These are phyloP conservation scores for Brachionus asplanchnoidis DNA, from an alignment of 1,140 invertebrate genomes.

Conservation along the genomic window DNA sequence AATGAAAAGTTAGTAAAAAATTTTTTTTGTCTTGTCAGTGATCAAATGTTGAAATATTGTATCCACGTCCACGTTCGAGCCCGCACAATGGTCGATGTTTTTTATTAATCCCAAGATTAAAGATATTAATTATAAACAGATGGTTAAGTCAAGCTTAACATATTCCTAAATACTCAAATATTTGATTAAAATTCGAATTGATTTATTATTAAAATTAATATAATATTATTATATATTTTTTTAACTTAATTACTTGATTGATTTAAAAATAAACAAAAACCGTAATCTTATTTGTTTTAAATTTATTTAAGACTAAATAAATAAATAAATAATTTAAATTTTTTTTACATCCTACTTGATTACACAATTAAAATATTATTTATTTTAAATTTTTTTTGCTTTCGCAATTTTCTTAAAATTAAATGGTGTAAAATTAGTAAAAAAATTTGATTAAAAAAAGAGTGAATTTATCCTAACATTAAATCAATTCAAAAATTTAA, in stretches of 20 bases:
- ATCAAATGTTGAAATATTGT: background rate
- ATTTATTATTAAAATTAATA: background rate
- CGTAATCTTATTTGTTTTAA: background rate
- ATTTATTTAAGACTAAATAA: background rate
- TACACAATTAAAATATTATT: background rate
- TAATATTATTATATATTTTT: background rate
- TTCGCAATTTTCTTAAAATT: too few species aligned
- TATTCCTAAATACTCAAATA: background rate
- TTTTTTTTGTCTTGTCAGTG: background rate
- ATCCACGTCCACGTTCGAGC: background rate
- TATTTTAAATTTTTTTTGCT: background rate
- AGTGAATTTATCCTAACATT: background rate
- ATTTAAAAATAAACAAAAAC: background rate
- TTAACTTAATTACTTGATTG: background rate
- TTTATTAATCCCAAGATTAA: background rate
- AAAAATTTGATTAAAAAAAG: too few species aligned
- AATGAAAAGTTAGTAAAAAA: background rate
- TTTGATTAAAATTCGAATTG: background rate
- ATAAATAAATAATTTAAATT: background rate
- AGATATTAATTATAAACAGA: background rate
- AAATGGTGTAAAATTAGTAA: too few species aligned
- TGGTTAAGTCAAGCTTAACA: background rate
- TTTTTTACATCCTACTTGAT: background rate
- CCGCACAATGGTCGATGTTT: background rate
- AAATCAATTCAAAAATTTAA: background rate